Percentiles rank a stretch among this genome's conserved stretches.
phyloP scores from a whole-genome alignment of 2,888 invertebrate genomes.

The Eristalinus aeneus region DNA sequence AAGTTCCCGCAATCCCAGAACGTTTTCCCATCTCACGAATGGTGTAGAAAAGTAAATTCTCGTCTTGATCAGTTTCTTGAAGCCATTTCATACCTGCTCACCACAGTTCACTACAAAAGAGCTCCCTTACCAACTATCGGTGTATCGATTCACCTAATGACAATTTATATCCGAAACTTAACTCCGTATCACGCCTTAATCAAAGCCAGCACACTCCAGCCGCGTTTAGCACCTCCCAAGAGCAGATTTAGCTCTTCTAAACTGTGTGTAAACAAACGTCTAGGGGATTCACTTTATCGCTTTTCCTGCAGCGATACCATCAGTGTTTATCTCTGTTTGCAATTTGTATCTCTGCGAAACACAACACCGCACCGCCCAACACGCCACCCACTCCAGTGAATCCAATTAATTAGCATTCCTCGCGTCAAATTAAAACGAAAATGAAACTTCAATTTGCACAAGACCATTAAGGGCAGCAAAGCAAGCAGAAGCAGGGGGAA shows the following conservation, averaged over 20 bases:
- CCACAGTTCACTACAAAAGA: not conserved
- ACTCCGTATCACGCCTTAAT: not conserved
- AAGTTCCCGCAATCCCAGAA: too few species aligned
- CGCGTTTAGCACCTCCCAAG: not conserved
- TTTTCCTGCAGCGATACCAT: not conserved
- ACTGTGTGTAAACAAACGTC: not conserved
- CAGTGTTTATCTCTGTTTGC: not conserved
- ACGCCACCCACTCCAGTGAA: not conserved
- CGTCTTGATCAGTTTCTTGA: too few species aligned
- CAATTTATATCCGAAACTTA: not conserved
- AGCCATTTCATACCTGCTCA: too few species aligned
- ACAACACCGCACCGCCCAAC: not conserved
- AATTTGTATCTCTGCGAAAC: not conserved
- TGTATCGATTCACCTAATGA: not conserved
- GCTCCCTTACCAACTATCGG: not conserved
- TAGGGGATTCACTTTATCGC: not conserved
- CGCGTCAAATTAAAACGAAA: not conserved
- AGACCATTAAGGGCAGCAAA: not conserved
- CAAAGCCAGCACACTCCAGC: not conserved
- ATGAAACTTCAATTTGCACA: constrained; percentile 3
- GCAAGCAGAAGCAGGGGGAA: not conserved
- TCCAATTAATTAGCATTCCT: constrained; percentile 24
- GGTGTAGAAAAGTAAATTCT: too few species aligned
- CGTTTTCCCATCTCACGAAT: too few species aligned
- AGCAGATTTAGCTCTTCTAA: not conserved